Percentiles rank a stretch among this genome's conserved stretches.
phyloP scores from a whole-genome alignment of 2,888 invertebrate species.

The Iselma pallidipennis region DNA sequence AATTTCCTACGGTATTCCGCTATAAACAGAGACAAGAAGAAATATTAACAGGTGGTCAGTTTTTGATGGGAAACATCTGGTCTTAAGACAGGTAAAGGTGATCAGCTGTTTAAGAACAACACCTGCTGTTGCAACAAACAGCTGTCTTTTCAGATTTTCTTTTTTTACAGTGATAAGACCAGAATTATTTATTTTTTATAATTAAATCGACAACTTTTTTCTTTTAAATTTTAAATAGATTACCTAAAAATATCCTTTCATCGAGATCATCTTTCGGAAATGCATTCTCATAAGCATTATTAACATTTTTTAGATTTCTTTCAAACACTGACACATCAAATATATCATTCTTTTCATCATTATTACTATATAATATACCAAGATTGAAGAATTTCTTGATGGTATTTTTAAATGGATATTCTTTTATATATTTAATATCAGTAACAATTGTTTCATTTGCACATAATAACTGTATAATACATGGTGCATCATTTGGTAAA shows the following conservation, averaged over 20 bases:
- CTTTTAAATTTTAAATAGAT: slow-evolving; percentile 36
- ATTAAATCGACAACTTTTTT: too few species aligned
- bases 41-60: slow-evolving; percentile 15
- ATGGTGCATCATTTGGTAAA: slow-evolving; percentile 70
- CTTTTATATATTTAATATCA: slow-evolving; percentile 89
- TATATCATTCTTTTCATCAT: slow-evolving; percentile 71
- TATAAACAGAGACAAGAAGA: slow-evolving; percentile 23
- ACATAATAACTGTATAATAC: slow-evolving; percentile 65
- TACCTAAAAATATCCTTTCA: slow-evolving; percentile 91
- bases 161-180: not conserved
- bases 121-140: slow-evolving; percentile 8
- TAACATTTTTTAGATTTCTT: slow-evolving; percentile 80
- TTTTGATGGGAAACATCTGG: slow-evolving; percentile 15
- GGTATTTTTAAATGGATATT: slow-evolving; percentile 82
- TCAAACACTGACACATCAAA: slow-evolving; percentile 82
- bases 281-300: slow-evolving; percentile 87
- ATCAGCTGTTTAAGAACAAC: slow-evolving; percentile 16
- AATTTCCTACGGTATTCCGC: slow-evolving; percentile 42
- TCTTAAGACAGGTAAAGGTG: slow-evolving; percentile 9
- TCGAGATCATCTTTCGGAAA: slow-evolving; percentile 94
- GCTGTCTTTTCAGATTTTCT: not conserved
- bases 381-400: slow-evolving; percentile 76
- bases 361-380: slow-evolving; percentile 75
- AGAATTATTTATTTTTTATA: too few species aligned
- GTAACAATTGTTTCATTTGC: slow-evolving; percentile 61